A percentile compares a stretch with the other conserved stretches of the same genome.
Conservation (phyloP, 1,140 invertebrate genomes). For the Meloidogyne hapla region DNA sequence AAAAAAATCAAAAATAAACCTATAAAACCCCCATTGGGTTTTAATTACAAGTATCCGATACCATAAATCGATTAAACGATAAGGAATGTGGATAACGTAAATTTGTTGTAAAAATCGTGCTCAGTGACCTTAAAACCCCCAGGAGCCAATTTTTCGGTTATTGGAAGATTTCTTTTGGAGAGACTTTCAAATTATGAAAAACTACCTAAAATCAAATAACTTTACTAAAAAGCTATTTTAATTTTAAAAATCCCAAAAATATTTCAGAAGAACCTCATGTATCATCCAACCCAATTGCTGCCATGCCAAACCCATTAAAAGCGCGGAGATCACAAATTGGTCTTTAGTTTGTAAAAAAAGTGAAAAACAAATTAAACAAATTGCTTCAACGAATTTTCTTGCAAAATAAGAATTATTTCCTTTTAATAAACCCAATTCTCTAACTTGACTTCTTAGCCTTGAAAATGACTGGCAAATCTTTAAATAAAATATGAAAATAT, state of each 20-base stretch:
- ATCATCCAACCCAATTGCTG: constrained; percentile 62
- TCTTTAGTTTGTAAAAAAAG: constrained; percentile 52
- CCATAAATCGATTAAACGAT: too few species aligned
- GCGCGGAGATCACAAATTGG: constrained; percentile 54
- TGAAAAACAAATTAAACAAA: constrained; percentile 50
- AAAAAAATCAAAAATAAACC: too few species aligned
- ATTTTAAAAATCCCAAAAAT: not conserved
- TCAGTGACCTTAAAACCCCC: too few species aligned
- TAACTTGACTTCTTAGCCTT: constrained; percentile 41
- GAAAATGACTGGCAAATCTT: constrained; percentile 23
- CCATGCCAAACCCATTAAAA: constrained; percentile 63
- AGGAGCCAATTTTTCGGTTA: too few species aligned
- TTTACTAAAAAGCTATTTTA: too few species aligned
- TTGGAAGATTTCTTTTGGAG: too few species aligned
- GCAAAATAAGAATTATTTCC: constrained; percentile 51
- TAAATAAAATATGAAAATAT: not conserved
- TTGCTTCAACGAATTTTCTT: constrained; percentile 54
- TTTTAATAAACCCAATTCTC: constrained; percentile 50
- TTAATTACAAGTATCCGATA: too few species aligned
- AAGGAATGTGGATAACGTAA: too few species aligned
- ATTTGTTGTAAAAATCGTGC: too few species aligned
- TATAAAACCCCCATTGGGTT: too few species aligned
- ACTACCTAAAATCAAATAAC: too few species aligned
- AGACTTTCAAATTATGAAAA: too few species aligned
- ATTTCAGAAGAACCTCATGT: constrained; percentile 42